Conservation (phyloP, 2,888 invertebrate genomes). For the Melolontha melolontha region DNA sequence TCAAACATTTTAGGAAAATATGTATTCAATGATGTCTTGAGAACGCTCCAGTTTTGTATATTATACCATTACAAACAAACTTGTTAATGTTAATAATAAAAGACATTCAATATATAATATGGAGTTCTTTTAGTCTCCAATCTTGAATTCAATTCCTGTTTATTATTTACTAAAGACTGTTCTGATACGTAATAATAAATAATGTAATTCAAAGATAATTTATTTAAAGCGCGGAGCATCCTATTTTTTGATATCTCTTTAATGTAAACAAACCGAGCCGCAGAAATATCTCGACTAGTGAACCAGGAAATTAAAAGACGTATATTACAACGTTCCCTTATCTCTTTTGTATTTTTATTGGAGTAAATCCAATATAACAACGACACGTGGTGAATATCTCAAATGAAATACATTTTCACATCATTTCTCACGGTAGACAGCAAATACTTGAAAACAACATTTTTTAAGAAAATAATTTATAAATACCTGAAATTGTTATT, state of each 20-base stretch:
- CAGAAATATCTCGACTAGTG: slow-evolving; percentile 36
- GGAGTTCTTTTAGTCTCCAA: too few relatives aligned
- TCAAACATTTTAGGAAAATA: too few relatives aligned
- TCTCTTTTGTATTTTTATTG: slow-evolving; percentile 33
- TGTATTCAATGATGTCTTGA: too few relatives aligned
- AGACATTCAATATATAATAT: too few relatives aligned
- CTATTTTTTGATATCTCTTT: slow-evolving; percentile 27
- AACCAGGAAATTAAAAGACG: slow-evolving; percentile 39
- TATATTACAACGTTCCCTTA: slow-evolving; percentile 20
- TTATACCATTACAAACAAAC: too few relatives aligned
- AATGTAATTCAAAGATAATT: slow-evolving; percentile 12
- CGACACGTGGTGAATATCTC: slow-evolving; percentile 20
- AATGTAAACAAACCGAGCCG: slow-evolving; percentile 25
- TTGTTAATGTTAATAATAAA: too few relatives aligned
- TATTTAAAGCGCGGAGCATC: slow-evolving; percentile 20
- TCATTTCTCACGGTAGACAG: neutral
- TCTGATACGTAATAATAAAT: slow-evolving; percentile 13
- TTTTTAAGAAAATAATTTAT: slow-evolving; percentile 6
- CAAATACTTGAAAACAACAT: slow-evolving; percentile 1
- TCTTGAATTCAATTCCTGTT: too few relatives aligned
- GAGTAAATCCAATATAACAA: slow-evolving; percentile 23
- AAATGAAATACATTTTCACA: neutral
- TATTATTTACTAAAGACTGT: neutral
- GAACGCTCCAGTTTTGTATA: too few relatives aligned
- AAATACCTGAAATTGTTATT: slow-evolving; percentile 4